These are phyloP conservation scores for Daphoenositta chrysoptera DNA, from an alignment of 2,113 vertebrate genomes.

Conservation along the genomic window DNA sequence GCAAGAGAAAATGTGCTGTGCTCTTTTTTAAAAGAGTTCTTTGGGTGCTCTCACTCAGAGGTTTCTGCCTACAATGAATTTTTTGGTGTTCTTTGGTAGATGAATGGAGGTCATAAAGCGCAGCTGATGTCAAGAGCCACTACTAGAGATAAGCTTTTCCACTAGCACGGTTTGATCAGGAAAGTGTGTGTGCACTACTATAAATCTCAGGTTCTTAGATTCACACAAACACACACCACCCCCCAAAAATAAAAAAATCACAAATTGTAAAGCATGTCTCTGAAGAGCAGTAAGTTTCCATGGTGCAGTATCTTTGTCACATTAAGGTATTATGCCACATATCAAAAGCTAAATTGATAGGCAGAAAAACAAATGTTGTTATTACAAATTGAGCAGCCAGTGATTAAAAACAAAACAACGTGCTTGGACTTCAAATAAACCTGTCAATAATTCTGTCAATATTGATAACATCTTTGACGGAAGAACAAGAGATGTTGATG, in stretches of 20 bases:
- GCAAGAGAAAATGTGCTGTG: neutral
- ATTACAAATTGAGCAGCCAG: neutral
- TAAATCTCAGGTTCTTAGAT: neutral
- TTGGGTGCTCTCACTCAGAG: neutral
- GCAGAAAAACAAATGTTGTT: neutral
- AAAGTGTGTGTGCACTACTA: neutral
- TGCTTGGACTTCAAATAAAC: neutral
- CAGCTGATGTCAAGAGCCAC: neutral
- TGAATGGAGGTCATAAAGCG: neutral
- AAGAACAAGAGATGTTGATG: slow-evolving; percentile 22
- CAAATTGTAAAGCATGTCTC: neutral
- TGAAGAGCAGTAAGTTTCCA: neutral
- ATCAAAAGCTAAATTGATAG: neutral
- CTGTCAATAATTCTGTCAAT: neutral
- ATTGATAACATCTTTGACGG: neutral
- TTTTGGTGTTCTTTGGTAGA: neutral
- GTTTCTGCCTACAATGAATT: neutral
- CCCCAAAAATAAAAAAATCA: neutral
- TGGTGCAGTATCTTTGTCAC: neutral
- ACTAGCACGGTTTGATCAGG: neutral
- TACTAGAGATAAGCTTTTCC: neutral
- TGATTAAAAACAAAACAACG: neutral
- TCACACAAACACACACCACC: neutral
- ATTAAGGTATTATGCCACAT: neutral
- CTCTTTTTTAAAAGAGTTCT: neutral